Evolutionary conservation across 2,113 vertebrate species (phyloP), one percentile per base, ranked within the genome.

Genomic region (Bostrychus sinensis): DNA sequence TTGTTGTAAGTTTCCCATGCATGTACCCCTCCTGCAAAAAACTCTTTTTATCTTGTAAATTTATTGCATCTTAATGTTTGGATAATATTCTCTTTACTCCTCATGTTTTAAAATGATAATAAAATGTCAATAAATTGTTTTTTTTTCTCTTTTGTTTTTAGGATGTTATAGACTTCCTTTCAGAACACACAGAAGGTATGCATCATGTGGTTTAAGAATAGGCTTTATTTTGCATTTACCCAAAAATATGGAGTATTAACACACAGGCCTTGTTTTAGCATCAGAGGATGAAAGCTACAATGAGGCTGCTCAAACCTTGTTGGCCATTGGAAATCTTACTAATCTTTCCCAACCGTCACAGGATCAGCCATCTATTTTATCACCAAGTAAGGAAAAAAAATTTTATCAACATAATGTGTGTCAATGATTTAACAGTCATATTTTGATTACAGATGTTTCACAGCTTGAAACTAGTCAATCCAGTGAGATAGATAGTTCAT

Each of bases 231-330:
- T 13, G 19, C 2, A 28, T 20, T 7, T 17, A 3, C n/a, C n/a
- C 55, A 2, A 43, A 7, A 6, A 8, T 22, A 4, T 20, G 13
- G 7, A 16, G 11, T 36, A 7, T 41, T 2, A 50, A 13, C 23
- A 26, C 0, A 56, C 17, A 11, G 5, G 0, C 14, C 63, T 68
- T 56, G 57, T 89, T 60, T 71, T 56, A 95, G 93, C 85, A 57
- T 59, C 84, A 78, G 92, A 74, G 0, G 71, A 80, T 0, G 91
- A 95, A 69, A 93, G 94, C 88, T 95, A 94, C 75, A 88, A 94
- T 1, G 95, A 98, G 87, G 96, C 96, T 34, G 96, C 96, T 53
- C 92, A 95, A 83, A 94, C 95, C 39, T 90, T 98, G 64, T 89
- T 98, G 84, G 93, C 96, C 66, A 96, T 98, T 41, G 89, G 95